Percentiles rank a stretch among this genome's conserved stretches.
These are phyloP conservation scores for Cheilosia variabilis DNA, from an alignment of 2,888 invertebrate genomes.

Conservation along the genomic window DNA sequence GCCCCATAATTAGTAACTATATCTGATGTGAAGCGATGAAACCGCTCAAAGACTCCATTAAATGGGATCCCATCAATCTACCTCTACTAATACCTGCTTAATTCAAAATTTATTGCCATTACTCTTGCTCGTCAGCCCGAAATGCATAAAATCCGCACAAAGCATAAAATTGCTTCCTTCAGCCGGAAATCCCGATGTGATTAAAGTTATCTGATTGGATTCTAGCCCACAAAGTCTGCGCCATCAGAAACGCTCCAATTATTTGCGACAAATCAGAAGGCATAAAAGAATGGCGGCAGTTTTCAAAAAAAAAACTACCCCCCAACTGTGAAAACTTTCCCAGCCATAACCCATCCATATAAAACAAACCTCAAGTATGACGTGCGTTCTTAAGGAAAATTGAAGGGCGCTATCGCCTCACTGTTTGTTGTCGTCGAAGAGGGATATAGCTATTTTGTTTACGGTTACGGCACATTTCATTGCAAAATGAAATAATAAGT, in stretches of 20 bases:
- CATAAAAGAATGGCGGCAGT: not conserved
- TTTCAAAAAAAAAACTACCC: not conserved
- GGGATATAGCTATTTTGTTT: constrained; percentile 14
- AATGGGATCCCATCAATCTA: not conserved
- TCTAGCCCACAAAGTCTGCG: not conserved
- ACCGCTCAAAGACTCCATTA: no score
- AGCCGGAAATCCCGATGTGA: not conserved
- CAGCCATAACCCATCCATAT: constrained; percentile 13
- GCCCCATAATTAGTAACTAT: no score
- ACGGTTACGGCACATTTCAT: constrained; percentile 39
- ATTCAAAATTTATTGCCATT: not conserved
- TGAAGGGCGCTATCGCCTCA: not conserved
- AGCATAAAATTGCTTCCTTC: constrained; percentile 11
- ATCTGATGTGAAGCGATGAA: no score
- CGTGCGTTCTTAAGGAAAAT: not conserved
- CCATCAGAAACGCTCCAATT: constrained; percentile 2
- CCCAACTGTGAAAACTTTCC: constrained; percentile 17
- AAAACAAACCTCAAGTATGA: constrained; percentile 26
- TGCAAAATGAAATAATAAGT: constrained; percentile 37
- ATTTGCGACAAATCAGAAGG: constrained; percentile 18
- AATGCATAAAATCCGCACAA: constrained; percentile 12
- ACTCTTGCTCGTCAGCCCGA: not conserved
- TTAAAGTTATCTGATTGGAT: constrained; percentile 38
- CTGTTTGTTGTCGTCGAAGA: not conserved
- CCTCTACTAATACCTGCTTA: not conserved